Conservation (phyloP, 2,888 invertebrate species). For the Electrophaes corylata region DNA sequence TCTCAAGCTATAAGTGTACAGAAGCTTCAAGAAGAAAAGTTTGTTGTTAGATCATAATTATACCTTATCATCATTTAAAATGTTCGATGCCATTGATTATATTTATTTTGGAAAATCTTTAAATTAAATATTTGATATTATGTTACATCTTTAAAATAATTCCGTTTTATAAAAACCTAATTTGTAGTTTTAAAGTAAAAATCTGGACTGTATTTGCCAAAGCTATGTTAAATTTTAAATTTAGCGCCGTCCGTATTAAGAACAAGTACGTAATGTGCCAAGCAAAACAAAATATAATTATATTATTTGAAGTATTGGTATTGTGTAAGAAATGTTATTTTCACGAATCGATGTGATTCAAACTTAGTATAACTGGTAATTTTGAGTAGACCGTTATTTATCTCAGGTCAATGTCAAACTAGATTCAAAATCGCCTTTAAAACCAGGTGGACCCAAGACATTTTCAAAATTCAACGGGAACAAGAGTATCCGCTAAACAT, state of each 20-base stretch:
- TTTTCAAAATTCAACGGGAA: no score
- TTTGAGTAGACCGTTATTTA: no score
- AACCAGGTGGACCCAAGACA: no score
- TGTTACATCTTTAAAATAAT: not conserved
- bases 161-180: not conserved
- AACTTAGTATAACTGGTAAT: not conserved
- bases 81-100: not conserved
- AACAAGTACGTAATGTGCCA: conserved; percentile 72
- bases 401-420: no score
- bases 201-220: conserved; percentile 1
- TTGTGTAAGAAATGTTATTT: conserved; percentile 29
- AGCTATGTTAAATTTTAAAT: conserved; percentile 46
- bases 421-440: no score
- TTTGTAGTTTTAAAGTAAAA: not conserved
- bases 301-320: conserved; percentile 38
- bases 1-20: not conserved
- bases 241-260: conserved; percentile 73
- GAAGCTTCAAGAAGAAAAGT: not conserved
- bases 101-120: not conserved
- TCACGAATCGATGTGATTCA: conserved; percentile 20
- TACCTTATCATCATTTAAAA: not conserved
- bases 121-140: not conserved
- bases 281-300: no score
- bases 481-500: no score
- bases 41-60: not conserved